Base-by-base conservation (phyloP, 1,140 invertebrate genomes). In the Eupristina koningsbergeri region DNA sequence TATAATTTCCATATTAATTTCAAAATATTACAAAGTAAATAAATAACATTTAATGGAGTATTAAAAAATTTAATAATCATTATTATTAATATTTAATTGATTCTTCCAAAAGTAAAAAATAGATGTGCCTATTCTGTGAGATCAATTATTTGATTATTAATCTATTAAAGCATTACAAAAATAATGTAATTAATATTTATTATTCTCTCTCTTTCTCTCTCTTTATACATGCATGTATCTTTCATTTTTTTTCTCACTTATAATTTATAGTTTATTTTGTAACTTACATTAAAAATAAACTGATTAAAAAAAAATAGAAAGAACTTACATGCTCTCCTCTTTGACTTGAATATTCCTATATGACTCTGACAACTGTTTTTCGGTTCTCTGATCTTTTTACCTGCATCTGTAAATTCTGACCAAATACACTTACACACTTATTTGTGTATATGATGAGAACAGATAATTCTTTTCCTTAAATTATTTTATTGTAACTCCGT, bases 261-360 rank as follows among this genome's bases (percentile, higher is more conserved):
- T n/a, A n/a, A 69, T 39, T 26, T 36, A 34, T 69, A 69, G 22
- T 39, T 36, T 3, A 69, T 69, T 69, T 22, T 19, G 36, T 17
- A 34, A 64, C 1, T 0, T 34, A 13, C 63, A 34, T 3, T 9
- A 34, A 15, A 15, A 34, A 69, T 26, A 41, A 69, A 69, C 67
- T 2, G 26, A 26, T 41, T 41, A 11, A 71, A 41, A n/a, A 8
- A 71, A 39, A 36, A 9, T n/a, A 41, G 19, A 31, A 19, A 41
- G 11, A 39, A n/a, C 41, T 36, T 26, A 11, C 5, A 26, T 34
- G 41, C 39, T 13, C 11, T n/a, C 50, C 26, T 39, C 36, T 34
- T 39, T 36, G 34, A 45, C 71, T 74, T 45, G 47, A 74, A 71
- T 31, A 74, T 74, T 74, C 71, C 71, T 29, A 74, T 47, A 47